Evolutionary conservation across 2,888 invertebrate species (phyloP).

Genomic region (Psococerastis gibbosa): DNA sequence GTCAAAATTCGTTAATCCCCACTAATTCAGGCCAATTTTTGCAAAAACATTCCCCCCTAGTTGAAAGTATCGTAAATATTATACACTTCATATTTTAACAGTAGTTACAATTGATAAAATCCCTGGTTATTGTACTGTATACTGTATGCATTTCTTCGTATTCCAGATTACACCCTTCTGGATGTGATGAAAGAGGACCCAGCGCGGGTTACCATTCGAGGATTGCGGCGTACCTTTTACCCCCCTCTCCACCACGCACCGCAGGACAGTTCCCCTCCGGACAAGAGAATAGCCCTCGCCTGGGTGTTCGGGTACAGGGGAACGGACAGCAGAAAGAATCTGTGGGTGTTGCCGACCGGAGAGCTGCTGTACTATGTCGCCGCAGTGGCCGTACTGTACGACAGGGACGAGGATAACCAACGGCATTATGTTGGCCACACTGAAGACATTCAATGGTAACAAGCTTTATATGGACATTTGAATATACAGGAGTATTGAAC

Average conservation of each 20-base stretch:
- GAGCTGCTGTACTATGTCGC: slow-evolving; percentile 87
- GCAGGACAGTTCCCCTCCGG: slow-evolving; percentile 68
- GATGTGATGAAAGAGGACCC: slow-evolving; percentile 77
- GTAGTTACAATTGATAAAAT: slow-evolving; percentile 7
- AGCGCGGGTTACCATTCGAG: slow-evolving; percentile 62
- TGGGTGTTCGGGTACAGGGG: slow-evolving; percentile 97
- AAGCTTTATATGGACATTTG: no score
- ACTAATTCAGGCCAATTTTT: no score
- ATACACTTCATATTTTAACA: no score
- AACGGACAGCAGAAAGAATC: slow-evolving; percentile 68
- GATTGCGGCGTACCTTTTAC: slow-evolving; percentile 65
- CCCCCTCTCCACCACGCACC: slow-evolving; percentile 72
- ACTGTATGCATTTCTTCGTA: not conserved
- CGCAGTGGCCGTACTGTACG: slow-evolving; percentile 73
- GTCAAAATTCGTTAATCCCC: no score
- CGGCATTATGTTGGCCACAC: slow-evolving; percentile 82
- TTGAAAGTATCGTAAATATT: no score
- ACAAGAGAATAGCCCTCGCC: slow-evolving; percentile 70
- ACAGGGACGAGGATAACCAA: slow-evolving; percentile 70
- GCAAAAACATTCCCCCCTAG: no score
- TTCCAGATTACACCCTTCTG: slow-evolving; percentile 58
- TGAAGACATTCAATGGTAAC: slow-evolving; percentile 89
- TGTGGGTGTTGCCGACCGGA: slow-evolving; percentile 85
- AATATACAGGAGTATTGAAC: no score
- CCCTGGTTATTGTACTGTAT: no score